Base-by-base conservation (phyloP, 2,888 invertebrate genomes). In the Cataglyphis livida region DNA sequence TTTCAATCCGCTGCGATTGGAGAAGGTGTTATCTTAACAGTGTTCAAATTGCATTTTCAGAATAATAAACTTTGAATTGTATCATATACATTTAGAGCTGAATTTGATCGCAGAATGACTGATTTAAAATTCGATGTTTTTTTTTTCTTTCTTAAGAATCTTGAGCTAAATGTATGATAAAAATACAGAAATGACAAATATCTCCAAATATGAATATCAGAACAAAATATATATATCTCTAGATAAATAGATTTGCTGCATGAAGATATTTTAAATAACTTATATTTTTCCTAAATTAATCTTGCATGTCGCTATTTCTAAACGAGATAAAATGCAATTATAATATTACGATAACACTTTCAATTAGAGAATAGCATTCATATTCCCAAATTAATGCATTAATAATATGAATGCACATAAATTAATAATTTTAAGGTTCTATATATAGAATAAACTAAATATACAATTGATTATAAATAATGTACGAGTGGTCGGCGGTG, bases 391-490 rank as follows among this genome's bases (percentile, higher is more conserved):
- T 73, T 41, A 41, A 59, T 18, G 28, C 10, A n/a, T 73, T 21
- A 41, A 75, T 54, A 76, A 38, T 12, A 9, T 10, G 10, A 66
- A 15, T 57, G 41, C 21, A 21, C 21, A 6, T 68, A 28, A 65
- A 51, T 5, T 18, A 25, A 76, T 57, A 76, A 41, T 66, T 76
- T 66, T 15, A 15, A 65, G 2, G 15, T 38, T 54, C 12, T 38
- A 54, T 21, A 21, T 38, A 51, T 75, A 75, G 38, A 9, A 3
- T 7, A 3, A 28, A 28, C 44, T 64, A n/a, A 51, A 64, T 51
- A 65, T 44, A 68, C 59, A 79, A 79, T 70, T 79, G 3, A 61
- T 66, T 35, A 79, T 35, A 35, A 70, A 48, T 28, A 57, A 12
- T 18, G 35, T 25, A 57, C 44, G 12, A 44, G 10, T 28, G 15